Percentiles rank a stretch among this genome's conserved stretches.
Conservation (phyloP, 2,113 vertebrate genomes). For the Oryzias melastigma region DNA sequence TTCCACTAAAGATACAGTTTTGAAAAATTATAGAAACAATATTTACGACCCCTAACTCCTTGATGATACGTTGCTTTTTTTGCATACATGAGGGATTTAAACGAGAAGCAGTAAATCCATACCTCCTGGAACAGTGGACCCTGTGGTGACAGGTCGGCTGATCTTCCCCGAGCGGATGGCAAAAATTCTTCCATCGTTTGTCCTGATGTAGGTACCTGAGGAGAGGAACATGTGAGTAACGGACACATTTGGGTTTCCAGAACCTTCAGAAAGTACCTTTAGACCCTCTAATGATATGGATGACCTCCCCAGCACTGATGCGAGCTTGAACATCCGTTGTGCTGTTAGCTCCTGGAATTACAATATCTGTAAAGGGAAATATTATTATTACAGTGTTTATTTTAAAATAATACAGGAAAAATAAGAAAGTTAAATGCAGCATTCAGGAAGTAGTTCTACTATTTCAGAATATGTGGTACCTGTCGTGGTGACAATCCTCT, state of each 20-base stretch:
- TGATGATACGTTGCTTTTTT: too few relatives aligned
- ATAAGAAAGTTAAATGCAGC: background rate
- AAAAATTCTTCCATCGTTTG: conserved; percentile 96
- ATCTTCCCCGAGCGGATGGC: conserved; percentile 93
- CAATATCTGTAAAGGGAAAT: conserved; percentile 85
- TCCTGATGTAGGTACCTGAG: conserved; percentile 94
- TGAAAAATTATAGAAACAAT: too few relatives aligned
- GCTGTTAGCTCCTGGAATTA: conserved; percentile 97
- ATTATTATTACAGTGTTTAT: background rate
- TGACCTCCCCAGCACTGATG: conserved; percentile 94
- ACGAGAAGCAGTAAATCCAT: conserved; percentile 1
- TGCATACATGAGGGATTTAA: too few relatives aligned
- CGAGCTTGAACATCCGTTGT: conserved; percentile 94
- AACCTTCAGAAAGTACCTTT: conserved; percentile 81
- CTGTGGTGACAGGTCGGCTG: conserved; percentile 77
- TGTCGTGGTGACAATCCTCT: conserved; percentile 96
- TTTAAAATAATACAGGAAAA: too few relatives aligned
- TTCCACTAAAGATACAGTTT: too few relatives aligned
- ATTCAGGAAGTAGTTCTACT: background rate
- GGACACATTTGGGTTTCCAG: background rate
- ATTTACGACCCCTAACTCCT: too few relatives aligned
- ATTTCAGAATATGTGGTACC: conserved; percentile 68
- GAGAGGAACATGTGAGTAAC: background rate
- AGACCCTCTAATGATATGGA: conserved; percentile 95
- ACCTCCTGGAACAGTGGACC: conserved; percentile 84